phyloP scores from a whole-genome alignment of 1,140 invertebrate species.

The Pseudomyrmex cubaensis region DNA sequence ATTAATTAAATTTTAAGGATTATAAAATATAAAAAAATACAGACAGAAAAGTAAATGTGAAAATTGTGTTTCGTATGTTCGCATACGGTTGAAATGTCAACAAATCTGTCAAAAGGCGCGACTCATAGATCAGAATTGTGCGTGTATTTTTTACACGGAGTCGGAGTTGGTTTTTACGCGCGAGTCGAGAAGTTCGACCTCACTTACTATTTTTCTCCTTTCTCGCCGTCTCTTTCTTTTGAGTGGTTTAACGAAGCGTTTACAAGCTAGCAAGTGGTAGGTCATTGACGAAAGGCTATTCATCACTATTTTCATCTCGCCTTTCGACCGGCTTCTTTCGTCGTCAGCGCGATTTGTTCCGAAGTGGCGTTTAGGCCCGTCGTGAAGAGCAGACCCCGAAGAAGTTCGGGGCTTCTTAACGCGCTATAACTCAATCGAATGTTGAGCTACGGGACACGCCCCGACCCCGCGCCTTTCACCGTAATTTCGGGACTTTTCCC shows the following conservation, averaged over 20 bases:
- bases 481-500: slow-evolving; percentile 69
- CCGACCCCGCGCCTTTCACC: slow-evolving; percentile 70
- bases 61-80: background rate
- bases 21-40: slow-evolving; percentile 41
- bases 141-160: slow-evolving; percentile 28
- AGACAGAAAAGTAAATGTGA: slow-evolving; percentile 12
- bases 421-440: slow-evolving; percentile 77
- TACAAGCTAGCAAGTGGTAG: slow-evolving; percentile 43
- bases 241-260: slow-evolving; percentile 52
- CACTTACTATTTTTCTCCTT: background rate
- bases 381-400: slow-evolving; percentile 51
- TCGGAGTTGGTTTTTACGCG: slow-evolving; percentile 29
- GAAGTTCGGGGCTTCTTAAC: slow-evolving; percentile 66
- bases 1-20: background rate
- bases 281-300: slow-evolving; percentile 52
- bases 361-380: slow-evolving; percentile 25
- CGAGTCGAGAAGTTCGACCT: slow-evolving; percentile 45
- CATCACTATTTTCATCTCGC: slow-evolving; percentile 68
- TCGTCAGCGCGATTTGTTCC: slow-evolving; percentile 52
- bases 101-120: background rate
- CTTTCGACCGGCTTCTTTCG: slow-evolving; percentile 55
- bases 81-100: no score
- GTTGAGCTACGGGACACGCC: slow-evolving; percentile 77
- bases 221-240: background rate
- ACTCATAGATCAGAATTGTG: background rate